Conservation (phyloP, 2,888 invertebrate genomes). For the Agrilus cyanescens region DNA sequence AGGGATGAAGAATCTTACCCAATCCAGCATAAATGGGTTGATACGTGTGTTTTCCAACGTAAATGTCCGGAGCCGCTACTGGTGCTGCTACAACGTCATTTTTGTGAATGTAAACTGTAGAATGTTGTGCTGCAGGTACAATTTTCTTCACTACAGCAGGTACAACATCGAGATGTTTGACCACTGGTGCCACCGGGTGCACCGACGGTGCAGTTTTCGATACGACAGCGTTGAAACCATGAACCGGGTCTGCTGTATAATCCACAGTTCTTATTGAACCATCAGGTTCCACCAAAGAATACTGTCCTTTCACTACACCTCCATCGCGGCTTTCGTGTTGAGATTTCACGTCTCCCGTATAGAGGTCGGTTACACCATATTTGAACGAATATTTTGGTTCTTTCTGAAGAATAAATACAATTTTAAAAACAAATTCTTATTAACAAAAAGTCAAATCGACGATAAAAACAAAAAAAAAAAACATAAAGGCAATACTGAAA, state of each 20-base stretch:
- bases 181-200: slow-evolving; percentile 30
- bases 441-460: neutral
- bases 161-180: slow-evolving; percentile 16
- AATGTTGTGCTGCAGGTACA: slow-evolving; percentile 18
- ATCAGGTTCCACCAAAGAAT: slow-evolving; percentile 35
- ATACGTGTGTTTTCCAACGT: too few relatives aligned
- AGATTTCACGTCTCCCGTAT: slow-evolving; percentile 48
- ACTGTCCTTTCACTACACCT: slow-evolving; percentile 44
- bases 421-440: neutral
- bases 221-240: slow-evolving; percentile 47
- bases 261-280: slow-evolving; percentile 35
- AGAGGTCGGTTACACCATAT: slow-evolving; percentile 49
- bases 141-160: slow-evolving; percentile 24
- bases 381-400: slow-evolving; percentile 48
- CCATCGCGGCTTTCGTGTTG: slow-evolving; percentile 51
- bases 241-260: slow-evolving; percentile 46
- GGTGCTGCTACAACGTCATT: too few relatives aligned
- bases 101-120: too few relatives aligned
- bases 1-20: too few relatives aligned
- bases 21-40: too few relatives aligned
- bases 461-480: too few relatives aligned
- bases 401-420: slow-evolving; percentile 30
- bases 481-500: too few relatives aligned
- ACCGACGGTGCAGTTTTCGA: slow-evolving; percentile 41
- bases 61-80: too few relatives aligned